A percentile compares a stretch with the other conserved stretches of the same genome.
Conservation (phyloP, 2,797 vertebrate species). For the Numenius phaeopus region DNA sequence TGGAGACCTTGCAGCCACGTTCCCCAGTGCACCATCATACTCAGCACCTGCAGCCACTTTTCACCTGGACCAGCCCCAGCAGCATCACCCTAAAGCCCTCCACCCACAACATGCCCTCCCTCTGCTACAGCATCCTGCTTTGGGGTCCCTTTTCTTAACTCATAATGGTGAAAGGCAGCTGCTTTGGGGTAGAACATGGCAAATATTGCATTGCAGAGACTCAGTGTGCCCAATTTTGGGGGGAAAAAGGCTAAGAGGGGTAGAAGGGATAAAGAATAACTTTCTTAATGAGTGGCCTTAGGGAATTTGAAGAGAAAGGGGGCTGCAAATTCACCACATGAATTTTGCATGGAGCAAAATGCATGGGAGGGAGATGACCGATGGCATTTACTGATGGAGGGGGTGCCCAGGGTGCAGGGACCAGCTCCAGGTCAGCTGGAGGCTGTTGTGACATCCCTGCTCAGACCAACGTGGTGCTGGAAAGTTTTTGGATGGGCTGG, state of each 20-base stretch:
- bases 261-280: neutral
- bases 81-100: neutral
- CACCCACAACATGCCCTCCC: neutral
- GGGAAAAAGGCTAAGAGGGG: neutral
- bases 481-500: neutral
- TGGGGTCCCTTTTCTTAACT: neutral
- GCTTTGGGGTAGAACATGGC: neutral
- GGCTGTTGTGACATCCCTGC: neutral
- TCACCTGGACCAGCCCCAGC: neutral
- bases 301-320: neutral
- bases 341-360: neutral
- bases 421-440: neutral
- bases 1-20: rapidly evolving
- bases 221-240: rapidly evolving
- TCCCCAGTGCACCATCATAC: neutral
- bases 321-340: neutral
- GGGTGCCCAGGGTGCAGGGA: neutral
- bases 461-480: rapidly evolving
- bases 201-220: neutral
- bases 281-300: neutral
- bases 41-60: neutral
- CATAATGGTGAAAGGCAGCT: neutral
- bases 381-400: neutral
- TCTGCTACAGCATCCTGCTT: neutral
- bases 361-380: rapidly evolving